A percentile compares a stretch with the other conserved stretches of the same genome.
phyloP scores from a whole-genome alignment of 1,140 invertebrate genomes.

The Musca domestica region DNA sequence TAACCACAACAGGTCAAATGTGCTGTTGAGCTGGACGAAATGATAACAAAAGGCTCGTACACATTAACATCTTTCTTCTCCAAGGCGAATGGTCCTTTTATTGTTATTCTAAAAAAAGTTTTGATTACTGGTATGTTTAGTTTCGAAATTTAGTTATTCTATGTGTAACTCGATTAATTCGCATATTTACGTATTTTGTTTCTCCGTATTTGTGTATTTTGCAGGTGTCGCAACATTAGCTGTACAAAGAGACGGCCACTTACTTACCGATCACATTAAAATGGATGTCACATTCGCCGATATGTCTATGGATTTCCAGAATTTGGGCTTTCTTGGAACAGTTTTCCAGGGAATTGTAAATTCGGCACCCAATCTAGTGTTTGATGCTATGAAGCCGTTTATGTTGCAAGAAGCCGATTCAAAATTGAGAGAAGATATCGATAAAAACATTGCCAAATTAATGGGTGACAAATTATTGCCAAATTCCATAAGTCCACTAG shows the following conservation, averaged over 20 bases:
- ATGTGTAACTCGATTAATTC: too few species aligned
- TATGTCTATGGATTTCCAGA: slow-evolving; percentile 77
- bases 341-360: slow-evolving; percentile 77
- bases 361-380: slow-evolving; percentile 75
- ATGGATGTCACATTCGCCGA: slow-evolving; percentile 77
- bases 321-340: slow-evolving; percentile 70
- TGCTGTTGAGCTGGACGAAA: slow-evolving; percentile 64
- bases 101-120: slow-evolving; percentile 69
- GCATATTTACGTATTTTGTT: too few species aligned
- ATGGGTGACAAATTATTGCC: slow-evolving; percentile 70
- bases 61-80: slow-evolving; percentile 69
- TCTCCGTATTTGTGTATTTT: slow-evolving; percentile 14
- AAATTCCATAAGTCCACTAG: slow-evolving; percentile 81
- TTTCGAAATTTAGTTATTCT: too few species aligned
- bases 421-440: slow-evolving; percentile 65
- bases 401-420: slow-evolving; percentile 74
- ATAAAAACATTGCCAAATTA: slow-evolving; percentile 65
- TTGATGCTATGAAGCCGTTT: slow-evolving; percentile 82
- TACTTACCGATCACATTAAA: slow-evolving; percentile 72
- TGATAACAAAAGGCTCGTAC: slow-evolving; percentile 74
- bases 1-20: slow-evolving; percentile 62
- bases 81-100: slow-evolving; percentile 71
- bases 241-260: slow-evolving; percentile 69
- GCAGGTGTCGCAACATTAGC: slow-evolving; percentile 61
- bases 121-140: slow-evolving; percentile 57